Evolutionary conservation across 2,888 invertebrate species (phyloP), one percentile per base, ranked within the genome.

Genomic region (Aleiodes alternator): DNA sequence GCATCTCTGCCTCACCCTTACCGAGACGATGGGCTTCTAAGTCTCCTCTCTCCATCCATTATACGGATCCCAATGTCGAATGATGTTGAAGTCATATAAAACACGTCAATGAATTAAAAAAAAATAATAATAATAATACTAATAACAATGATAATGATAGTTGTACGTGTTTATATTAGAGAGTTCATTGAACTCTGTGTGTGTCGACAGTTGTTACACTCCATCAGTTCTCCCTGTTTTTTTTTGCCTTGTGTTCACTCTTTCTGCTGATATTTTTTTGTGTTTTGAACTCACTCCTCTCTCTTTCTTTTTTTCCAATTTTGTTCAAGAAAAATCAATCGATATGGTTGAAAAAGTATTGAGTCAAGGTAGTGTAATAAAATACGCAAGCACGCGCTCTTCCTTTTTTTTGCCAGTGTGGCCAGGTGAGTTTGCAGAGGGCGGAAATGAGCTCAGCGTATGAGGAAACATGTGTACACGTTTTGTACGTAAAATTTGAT

Each of bases 391-490:
- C 64, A 64, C 64, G 48, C 43, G 64, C 16, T n/a, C 6, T 16
- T 43, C 23, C 23, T 23, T 2, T 23, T 2, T 23, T 23, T 2
- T 11, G 31, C 51, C 31, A 31, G 14, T 51, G 59, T 71, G 51
- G 51, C 51, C 64, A 64, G 72, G 72, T 72, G 72, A 72, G n/a
- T 16, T 50, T 4, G 34, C 16, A 16, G 38, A 53, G 9, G 34
- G 38, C 72, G 61, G 53, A 72, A 72, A 72, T 72, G 55, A 53
- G 72, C 61, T 72, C 72, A 72, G 34, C 53, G 53, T 14, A 50
- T 34, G 53, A 38, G 23, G 50, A 61, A 61, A 31, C 34, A n/a
- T 38, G 34, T 48, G 43, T 38, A 48, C 64, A 48, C 14, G 23
- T 64, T 48, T 16, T 38, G 64, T 48, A 64, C 43, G 43, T 48